A percentile compares a stretch with the other conserved stretches of the same genome.
These are phyloP conservation scores for Oreochromis spilurus DNA, from an alignment of 2,113 vertebrate species.

Conservation along the genomic window DNA sequence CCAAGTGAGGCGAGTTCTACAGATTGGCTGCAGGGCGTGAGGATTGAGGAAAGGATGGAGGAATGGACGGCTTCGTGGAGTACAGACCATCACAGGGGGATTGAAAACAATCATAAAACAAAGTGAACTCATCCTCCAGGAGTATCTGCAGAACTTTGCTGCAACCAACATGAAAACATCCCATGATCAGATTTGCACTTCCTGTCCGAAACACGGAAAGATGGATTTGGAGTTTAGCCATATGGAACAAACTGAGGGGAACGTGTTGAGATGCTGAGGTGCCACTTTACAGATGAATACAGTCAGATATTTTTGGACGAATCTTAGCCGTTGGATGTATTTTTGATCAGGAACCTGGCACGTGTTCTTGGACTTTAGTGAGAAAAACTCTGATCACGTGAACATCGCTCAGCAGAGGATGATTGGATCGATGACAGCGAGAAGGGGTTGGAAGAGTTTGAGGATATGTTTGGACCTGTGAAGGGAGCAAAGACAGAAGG, in stretches of 20 bases:
- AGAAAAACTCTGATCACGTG: background rate
- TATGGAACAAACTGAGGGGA: background rate
- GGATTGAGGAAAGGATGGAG: background rate
- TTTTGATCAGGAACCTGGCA: background rate
- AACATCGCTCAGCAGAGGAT: background rate
- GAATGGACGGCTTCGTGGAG: background rate
- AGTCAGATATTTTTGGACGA: background rate
- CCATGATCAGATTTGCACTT: background rate
- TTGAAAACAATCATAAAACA: background rate
- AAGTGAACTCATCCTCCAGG: background rate
- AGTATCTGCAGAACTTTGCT: background rate
- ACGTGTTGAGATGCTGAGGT: background rate
- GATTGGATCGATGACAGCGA: background rate
- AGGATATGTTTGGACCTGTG: background rate
- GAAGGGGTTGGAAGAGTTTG: background rate
- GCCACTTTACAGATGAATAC: background rate
- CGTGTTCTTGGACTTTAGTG: background rate
- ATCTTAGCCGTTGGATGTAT: background rate
- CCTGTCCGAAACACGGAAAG: background rate
- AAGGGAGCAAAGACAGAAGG: background rate
- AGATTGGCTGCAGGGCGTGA: background rate
- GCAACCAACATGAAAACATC: background rate
- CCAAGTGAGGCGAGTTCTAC: too few relatives aligned
- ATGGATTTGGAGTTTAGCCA: background rate
- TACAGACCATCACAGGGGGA: background rate